Conservation (phyloP, 2,113 vertebrate genomes). For the Oreotrochilus melanogaster region DNA sequence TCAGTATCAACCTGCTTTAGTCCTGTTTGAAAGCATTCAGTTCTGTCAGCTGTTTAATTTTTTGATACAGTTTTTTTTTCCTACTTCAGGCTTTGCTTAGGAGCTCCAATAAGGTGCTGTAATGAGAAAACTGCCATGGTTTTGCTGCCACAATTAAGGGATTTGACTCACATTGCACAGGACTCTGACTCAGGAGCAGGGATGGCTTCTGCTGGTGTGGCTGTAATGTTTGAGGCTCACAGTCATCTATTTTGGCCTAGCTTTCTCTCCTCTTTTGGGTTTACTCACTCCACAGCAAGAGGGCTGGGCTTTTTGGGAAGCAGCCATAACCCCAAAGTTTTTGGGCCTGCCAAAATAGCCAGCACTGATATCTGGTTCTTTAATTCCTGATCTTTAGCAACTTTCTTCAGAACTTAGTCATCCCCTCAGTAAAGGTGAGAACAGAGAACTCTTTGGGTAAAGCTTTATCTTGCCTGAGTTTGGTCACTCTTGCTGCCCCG, state of each 20-base stretch:
- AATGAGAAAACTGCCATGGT: background rate
- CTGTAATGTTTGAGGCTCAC: background rate
- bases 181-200: slow-evolving; percentile 24
- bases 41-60: background rate
- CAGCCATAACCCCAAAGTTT: background rate
- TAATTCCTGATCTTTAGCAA: background rate
- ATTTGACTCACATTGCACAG: slow-evolving; percentile 44
- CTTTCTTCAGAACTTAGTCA: background rate
- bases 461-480: rapidly evolving
- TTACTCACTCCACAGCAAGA: background rate
- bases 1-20: background rate
- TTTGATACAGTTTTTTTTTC: background rate
- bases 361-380: background rate
- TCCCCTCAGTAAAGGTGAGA: background rate
- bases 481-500: background rate
- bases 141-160: background rate
- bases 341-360: background rate
- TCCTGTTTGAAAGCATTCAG: background rate
- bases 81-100: background rate
- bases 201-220: background rate
- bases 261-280: background rate
- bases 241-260: slow-evolving; percentile 1
- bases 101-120: background rate
- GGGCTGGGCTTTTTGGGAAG: background rate
- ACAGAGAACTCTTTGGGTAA: background rate